Percentiles rank a stretch among this genome's conserved stretches.
Conservation (phyloP, 2,797 vertebrate genomes). For the Poeciliopsis paucimaculata region DNA sequence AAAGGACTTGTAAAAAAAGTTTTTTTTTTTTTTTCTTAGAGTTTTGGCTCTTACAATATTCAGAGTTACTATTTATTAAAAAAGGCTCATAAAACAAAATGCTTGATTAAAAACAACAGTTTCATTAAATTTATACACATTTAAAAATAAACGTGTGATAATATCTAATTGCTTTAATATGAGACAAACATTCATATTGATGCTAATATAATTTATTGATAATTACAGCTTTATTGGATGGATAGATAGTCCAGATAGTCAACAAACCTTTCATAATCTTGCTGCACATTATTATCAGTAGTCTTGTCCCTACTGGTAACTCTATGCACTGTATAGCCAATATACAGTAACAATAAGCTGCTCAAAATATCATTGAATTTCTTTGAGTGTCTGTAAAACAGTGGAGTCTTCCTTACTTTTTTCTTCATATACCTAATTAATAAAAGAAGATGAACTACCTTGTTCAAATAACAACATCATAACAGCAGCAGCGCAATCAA, state of each 20-base stretch:
- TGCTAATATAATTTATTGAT: neutral
- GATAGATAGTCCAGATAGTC: neutral
- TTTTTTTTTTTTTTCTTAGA: neutral
- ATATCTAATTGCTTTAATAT: neutral
- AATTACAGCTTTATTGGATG: neutral
- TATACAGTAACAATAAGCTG: neutral
- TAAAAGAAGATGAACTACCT: neutral
- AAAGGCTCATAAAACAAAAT: neutral
- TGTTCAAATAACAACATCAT: neutral
- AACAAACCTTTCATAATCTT: neutral
- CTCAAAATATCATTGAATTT: neutral
- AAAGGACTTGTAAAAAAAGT: neutral
- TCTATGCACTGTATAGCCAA: neutral
- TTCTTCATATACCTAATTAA: slow-evolving; percentile 5
- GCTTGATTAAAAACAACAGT: neutral
- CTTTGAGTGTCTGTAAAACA: neutral
- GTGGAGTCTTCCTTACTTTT: neutral
- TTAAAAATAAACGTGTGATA: neutral
- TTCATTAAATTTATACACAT: neutral
- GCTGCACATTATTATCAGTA: neutral
- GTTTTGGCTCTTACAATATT: neutral
- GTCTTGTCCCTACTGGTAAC: neutral
- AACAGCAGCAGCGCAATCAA: slow-evolving; percentile 1
- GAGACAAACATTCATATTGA: neutral
- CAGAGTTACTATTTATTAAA: neutral